Conservation (phyloP, 2,113 vertebrate species). For the Oreochromis aureus region DNA sequence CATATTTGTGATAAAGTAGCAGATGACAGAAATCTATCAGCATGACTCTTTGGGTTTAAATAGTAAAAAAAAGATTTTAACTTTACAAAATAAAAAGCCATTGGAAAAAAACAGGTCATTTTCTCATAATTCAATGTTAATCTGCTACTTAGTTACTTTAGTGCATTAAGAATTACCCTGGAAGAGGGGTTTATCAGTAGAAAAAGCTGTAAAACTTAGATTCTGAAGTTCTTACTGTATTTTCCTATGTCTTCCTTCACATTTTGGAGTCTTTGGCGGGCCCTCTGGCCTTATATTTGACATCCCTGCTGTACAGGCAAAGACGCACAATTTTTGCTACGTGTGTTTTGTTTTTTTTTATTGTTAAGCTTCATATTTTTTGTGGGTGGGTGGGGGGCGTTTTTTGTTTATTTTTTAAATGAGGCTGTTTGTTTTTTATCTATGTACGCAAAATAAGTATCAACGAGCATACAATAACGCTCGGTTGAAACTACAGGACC, state of each 20-base stretch:
- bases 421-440: not conserved
- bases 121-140: not conserved
- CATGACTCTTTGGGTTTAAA: not conserved
- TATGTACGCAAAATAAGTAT: not conserved
- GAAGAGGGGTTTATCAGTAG: not conserved
- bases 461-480: not conserved
- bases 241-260: not conserved
- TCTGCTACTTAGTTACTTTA: not conserved
- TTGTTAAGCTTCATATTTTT: not conserved
- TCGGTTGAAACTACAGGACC: constrained; percentile 20
- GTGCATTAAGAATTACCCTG: not conserved
- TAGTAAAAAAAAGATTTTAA: not conserved
- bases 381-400: too few species aligned
- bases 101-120: not conserved
- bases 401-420: not conserved
- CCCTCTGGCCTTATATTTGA: not conserved
- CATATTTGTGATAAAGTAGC: not conserved
- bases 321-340: not conserved
- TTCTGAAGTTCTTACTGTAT: too few species aligned
- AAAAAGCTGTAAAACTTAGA: not conserved
- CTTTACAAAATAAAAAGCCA: not conserved
- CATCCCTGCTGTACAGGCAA: not conserved
- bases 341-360: fast-evolving
- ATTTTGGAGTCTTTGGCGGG: not conserved
- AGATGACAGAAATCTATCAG: not conserved